These are phyloP conservation scores for Dioctria linearis DNA, from an alignment of 2,888 invertebrate species.

Conservation along the genomic window DNA sequence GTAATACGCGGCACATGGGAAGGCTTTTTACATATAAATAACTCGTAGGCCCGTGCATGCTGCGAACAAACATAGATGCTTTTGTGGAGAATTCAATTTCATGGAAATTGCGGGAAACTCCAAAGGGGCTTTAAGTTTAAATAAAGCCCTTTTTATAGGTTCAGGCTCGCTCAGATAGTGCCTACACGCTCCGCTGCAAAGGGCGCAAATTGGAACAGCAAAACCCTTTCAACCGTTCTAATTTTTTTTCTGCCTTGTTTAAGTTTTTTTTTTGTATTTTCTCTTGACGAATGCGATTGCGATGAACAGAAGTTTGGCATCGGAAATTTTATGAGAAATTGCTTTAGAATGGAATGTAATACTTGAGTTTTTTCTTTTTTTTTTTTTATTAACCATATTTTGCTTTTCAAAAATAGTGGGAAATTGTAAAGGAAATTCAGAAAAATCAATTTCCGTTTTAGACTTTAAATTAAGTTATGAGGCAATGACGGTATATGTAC, in stretches of 20 bases:
- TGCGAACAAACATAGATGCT: not conserved
- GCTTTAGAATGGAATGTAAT: too few species aligned
- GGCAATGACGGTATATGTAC: too few species aligned
- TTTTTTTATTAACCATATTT: too few species aligned
- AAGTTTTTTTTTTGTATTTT: not conserved
- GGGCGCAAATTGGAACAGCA: not conserved
- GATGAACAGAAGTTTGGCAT: too few species aligned
- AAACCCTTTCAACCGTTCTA: not conserved
- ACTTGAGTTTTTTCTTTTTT: too few species aligned
- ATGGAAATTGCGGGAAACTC: constrained; percentile 1
- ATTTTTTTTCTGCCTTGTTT: not conserved
- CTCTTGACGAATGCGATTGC: too few species aligned
- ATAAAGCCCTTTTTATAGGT: not conserved
- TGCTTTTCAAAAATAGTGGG: too few species aligned
- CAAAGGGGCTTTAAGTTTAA: not conserved
- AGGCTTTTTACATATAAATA: not conserved
- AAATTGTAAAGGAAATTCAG: too few species aligned
- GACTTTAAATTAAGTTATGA: too few species aligned
- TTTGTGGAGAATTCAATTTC: not conserved
- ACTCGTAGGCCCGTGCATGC: not conserved
- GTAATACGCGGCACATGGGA: not conserved
- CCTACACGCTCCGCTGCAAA: not conserved
- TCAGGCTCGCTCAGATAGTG: too few species aligned
- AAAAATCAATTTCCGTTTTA: too few species aligned
- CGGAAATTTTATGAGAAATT: too few species aligned